A percentile compares a stretch with the other conserved stretches of the same genome.
Evolutionary conservation across 2,797 vertebrate genomes (phyloP).

Genomic region (Smutsia temminckii): DNA sequence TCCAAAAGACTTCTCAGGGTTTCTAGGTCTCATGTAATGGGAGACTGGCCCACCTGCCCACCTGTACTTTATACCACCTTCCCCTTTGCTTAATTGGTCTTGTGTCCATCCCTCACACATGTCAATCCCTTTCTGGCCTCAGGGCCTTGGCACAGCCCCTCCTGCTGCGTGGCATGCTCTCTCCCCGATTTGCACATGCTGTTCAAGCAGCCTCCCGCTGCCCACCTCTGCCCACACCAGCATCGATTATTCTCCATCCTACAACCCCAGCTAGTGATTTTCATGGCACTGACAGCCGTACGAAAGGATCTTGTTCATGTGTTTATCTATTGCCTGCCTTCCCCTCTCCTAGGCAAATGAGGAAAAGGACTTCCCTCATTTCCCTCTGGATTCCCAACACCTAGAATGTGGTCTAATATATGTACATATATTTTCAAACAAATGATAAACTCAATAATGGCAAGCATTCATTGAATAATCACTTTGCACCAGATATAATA

Average conservation of each 20-base stretch:
- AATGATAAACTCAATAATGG: background rate
- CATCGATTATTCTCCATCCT: background rate
- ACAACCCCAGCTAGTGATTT: background rate
- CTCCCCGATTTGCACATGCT: background rate
- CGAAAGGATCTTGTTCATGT: background rate
- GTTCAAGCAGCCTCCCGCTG: background rate
- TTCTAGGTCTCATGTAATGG: background rate
- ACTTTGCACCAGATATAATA: background rate
- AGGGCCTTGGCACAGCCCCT: background rate
- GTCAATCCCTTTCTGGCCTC: background rate
- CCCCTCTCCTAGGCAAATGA: background rate
- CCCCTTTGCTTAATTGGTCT: background rate
- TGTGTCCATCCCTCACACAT: background rate
- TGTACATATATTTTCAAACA: background rate
- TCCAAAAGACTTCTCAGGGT: background rate
- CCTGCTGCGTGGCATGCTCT: background rate
- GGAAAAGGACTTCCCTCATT: background rate
- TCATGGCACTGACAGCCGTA: background rate
- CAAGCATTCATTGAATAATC: background rate
- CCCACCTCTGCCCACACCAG: no score
- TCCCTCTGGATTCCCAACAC: conserved; percentile 13
- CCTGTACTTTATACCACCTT: background rate
- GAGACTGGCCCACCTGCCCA: background rate
- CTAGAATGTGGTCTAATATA: background rate
- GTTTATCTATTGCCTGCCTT: background rate